phyloP scores from a whole-genome alignment of 2,888 invertebrate genomes.

The Pasiphila rectangulata region DNA sequence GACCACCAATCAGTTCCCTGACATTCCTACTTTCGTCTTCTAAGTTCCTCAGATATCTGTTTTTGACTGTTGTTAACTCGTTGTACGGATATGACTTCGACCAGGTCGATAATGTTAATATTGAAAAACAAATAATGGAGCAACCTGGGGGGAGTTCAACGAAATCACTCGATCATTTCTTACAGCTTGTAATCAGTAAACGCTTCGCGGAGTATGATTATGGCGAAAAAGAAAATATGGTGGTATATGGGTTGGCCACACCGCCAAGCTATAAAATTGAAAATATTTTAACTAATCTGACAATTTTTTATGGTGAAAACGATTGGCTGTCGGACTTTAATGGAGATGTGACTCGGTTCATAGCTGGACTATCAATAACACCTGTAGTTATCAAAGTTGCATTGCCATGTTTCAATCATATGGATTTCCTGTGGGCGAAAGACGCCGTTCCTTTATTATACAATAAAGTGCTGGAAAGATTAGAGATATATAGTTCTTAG shows the following conservation, averaged over 20 bases:
- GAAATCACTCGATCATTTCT: not conserved
- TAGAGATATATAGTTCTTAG: not conserved
- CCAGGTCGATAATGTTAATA: not conserved
- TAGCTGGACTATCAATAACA: not conserved
- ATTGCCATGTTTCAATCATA: not conserved
- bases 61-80: not conserved
- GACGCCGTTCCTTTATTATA: not conserved
- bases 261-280: not conserved
- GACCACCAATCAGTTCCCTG: not conserved
- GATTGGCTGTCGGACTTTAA: not conserved
- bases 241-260: not conserved
- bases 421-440: not conserved
- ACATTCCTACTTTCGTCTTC: not conserved
- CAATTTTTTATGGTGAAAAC: not conserved
- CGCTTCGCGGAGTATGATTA: not conserved
- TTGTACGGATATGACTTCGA: not conserved
- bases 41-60: not conserved
- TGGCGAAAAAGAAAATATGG: not conserved
- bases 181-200: not conserved
- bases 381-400: not conserved
- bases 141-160: not conserved
- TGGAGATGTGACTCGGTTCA: not conserved
- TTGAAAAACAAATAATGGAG: not conserved
- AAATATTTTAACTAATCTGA: not conserved
- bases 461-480: not conserved